Evolutionary conservation across 2,888 invertebrate species (phyloP).

Genomic region (Oligia strigilis): DNA sequence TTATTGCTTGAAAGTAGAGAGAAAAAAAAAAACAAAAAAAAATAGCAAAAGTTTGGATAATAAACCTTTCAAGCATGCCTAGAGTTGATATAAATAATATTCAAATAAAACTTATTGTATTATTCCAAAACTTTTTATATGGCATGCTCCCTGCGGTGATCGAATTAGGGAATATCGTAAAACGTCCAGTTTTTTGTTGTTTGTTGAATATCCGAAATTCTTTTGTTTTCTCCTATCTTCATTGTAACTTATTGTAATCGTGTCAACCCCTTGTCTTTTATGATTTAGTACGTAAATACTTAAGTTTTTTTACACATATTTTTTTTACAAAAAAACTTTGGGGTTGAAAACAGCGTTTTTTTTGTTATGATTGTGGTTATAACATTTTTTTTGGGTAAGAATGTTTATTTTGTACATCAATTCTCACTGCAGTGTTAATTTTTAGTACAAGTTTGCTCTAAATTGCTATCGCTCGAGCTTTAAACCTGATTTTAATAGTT

Average conservation of each 20-base stretch:
- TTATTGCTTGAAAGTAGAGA: too few relatives aligned
- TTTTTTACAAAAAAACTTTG: neutral
- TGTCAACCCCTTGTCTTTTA: slow-evolving; percentile 77
- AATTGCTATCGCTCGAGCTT: neutral
- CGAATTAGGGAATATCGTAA: slow-evolving; percentile 71
- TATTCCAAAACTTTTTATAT: slow-evolving; percentile 74
- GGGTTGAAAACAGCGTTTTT: neutral
- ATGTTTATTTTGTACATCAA: neutral
- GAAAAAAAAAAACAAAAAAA: too few relatives aligned
- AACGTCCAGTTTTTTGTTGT: slow-evolving; percentile 72
- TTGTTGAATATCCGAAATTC: slow-evolving; percentile 66
- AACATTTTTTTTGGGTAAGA: neutral
- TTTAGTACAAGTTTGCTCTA: neutral
- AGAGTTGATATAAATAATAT: slow-evolving; percentile 28
- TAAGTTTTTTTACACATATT: neutral
- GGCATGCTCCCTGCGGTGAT: slow-evolving; percentile 79
- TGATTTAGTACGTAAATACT: slow-evolving; percentile 71
- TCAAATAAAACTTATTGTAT: slow-evolving; percentile 72
- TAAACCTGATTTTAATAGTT: slow-evolving; percentile 28
- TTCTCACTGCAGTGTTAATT: slow-evolving; percentile 28
- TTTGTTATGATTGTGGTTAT: neutral
- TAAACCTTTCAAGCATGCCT: slow-evolving; percentile 11
- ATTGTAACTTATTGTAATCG: slow-evolving; percentile 67
- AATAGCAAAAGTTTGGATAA: neutral
- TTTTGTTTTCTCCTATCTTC: slow-evolving; percentile 71